A percentile compares a stretch with the other conserved stretches of the same genome.
Evolutionary conservation across 2,888 invertebrate genomes (phyloP).

Genomic region (Polyploca ridens): DNA sequence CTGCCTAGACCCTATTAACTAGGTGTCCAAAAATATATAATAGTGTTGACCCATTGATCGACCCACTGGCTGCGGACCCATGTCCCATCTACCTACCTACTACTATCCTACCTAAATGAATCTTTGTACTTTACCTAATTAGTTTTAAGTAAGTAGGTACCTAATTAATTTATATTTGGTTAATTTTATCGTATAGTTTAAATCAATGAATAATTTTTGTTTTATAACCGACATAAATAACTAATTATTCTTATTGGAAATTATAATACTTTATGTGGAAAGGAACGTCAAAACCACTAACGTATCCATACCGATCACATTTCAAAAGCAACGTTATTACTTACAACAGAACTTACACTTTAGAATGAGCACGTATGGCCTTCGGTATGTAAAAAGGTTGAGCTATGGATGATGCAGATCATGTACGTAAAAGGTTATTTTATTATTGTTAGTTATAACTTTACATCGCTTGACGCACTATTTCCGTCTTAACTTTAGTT

Average conservation of each 20-base stretch:
- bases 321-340: constrained; percentile 51
- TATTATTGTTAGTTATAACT: constrained; percentile 43
- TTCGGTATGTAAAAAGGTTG: constrained; percentile 60
- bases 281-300: background rate
- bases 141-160: no score
- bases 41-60: no score
- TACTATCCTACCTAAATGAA: no score
- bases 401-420: constrained; percentile 58
- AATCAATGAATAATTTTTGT: no score
- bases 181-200: no score
- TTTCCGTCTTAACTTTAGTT: constrained; percentile 34
- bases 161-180: no score
- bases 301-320: background rate
- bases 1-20: no score
- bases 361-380: constrained; percentile 45
- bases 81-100: no score
- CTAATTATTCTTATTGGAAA: background rate
- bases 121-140: no score
- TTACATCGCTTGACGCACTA: constrained; percentile 32
- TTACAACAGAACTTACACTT: constrained; percentile 32
- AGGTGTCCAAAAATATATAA: no score
- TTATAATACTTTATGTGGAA: background rate
- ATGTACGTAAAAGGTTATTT: constrained; percentile 66
- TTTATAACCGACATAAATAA: no score
- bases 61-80: no score